Evolutionary conservation across 1,140 invertebrate genomes (phyloP), one percentile per base, ranked within the genome.

Genomic region (Monochamus saltuarius): DNA sequence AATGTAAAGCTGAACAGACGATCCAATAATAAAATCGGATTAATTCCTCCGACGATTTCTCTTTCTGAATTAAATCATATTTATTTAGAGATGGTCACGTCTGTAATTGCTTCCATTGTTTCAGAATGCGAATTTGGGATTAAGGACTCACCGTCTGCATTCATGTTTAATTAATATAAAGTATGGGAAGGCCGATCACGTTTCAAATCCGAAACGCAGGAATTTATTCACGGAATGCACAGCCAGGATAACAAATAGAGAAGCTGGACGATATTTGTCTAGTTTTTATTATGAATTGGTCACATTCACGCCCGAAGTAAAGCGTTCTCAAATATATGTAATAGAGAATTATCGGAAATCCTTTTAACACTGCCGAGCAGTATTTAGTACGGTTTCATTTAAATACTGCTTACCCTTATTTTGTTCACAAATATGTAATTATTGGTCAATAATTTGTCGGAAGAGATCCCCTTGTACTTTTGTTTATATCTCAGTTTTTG

Each of bases 51-150:
- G 39, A 38, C 39, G 11, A 40, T 40, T 7, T 40, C 11, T 40
- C 39, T 40, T 40, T 40, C 39, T 10, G 17, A 56, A 46, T 56
- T 43, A 56, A 49, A 40, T 58, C 56, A 39, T 49, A 58, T 49
- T 58, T 58, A 42, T 42, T 37, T 35, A 34, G 45, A 40, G 42
- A 40, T 17, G 19, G 45, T 39, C 56, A 50, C 56, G 47, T 42
- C 36, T 50, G 39, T 58, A 58, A 58, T 50, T 58, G 47, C 36
- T 50, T 50, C 29, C 46, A 58, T 58, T 49, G 43, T 50, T 58
- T 39, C 56, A 50, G 36, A 47, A 50, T 49, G 45, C 49, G 45
- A 40, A 22, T 29, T 10, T 13, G n/a, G 38, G 53, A 45, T 56
- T 56, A 56, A 45, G 14, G 11, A 19, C 7, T 53, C 29, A 22